Evolutionary conservation across 2,888 invertebrate genomes (phyloP).

Genomic region (Crepidodera aurea): DNA sequence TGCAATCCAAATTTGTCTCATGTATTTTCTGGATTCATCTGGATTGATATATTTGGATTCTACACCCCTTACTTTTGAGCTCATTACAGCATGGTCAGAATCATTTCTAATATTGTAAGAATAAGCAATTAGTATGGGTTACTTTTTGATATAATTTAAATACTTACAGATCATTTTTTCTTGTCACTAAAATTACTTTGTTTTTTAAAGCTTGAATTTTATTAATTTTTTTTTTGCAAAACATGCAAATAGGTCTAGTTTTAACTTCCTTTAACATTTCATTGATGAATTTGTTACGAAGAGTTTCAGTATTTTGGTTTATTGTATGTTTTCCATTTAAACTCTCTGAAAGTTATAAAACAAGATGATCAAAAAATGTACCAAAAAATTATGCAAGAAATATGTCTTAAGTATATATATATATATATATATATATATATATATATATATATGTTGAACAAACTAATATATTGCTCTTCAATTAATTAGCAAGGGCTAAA

Average conservation of each 20-base stretch:
- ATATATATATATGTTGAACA: too few species aligned
- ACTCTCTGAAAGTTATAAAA: too few species aligned
- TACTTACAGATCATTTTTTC: constrained; percentile 39
- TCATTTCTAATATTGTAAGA: constrained; percentile 21
- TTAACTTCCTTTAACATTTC: constrained; percentile 54
- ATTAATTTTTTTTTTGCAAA: constrained; percentile 64
- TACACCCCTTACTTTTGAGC: constrained; percentile 35
- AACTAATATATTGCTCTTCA: too few species aligned
- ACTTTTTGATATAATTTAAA: too few species aligned
- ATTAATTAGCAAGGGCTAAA: too few species aligned
- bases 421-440: too few species aligned
- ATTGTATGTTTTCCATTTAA: constrained; percentile 39
- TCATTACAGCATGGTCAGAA: constrained; percentile 1
- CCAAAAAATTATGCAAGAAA: background rate
- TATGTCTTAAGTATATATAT: too few species aligned
- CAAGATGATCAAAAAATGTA: constrained; percentile 18
- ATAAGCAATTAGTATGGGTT: too few species aligned
- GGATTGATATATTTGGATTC: constrained; percentile 56
- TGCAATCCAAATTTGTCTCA: constrained; percentile 72
- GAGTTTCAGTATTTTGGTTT: constrained; percentile 54
- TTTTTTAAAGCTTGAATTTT: constrained; percentile 69
- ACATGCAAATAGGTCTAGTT: constrained; percentile 64
- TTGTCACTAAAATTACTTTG: constrained; percentile 64
- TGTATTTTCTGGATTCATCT: constrained; percentile 52
- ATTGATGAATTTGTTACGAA: constrained; percentile 51